Conservation (phyloP, 1,140 invertebrate species). For the Asbolus verrucosus region DNA sequence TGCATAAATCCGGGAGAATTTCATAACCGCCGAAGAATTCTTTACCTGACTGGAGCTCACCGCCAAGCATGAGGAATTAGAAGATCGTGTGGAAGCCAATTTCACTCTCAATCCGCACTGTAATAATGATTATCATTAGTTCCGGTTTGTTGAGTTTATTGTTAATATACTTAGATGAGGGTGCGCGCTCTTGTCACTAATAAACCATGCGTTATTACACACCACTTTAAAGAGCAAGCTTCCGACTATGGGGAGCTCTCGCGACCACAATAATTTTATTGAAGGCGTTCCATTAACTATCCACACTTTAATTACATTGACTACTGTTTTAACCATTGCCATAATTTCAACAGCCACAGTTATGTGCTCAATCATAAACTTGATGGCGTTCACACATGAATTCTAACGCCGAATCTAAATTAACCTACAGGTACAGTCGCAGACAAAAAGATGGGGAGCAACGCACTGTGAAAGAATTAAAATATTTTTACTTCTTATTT, state of each 20-base stretch:
- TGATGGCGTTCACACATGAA: no score
- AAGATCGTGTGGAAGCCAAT: no score
- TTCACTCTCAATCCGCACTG: no score
- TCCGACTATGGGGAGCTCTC: not conserved
- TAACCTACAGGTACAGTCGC: no score
- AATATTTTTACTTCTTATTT: no score
- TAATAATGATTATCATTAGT: conserved; percentile 48
- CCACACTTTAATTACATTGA: conserved; percentile 16
- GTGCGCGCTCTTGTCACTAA: conserved; percentile 27
- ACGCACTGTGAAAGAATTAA: no score
- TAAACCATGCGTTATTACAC: conserved; percentile 33
- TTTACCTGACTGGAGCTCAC: no score
- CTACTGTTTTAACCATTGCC: conserved; percentile 14
- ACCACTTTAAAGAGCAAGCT: not conserved
- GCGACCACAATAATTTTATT: conserved; percentile 8
- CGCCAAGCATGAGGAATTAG: no score
- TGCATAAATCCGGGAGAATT: no score
- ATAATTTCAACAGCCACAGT: conserved; percentile 4
- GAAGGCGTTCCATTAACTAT: conserved; percentile 2
- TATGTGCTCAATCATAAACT: conserved; percentile 7
- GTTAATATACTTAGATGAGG: conserved; percentile 36
- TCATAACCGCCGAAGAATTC: no score
- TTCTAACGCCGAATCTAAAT: no score
- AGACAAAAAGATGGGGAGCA: no score
- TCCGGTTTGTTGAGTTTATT: conserved; percentile 51